Percentiles rank a stretch among this genome's conserved stretches.
Conservation (phyloP, 1,140 invertebrate species). For the Drosophila guanche region DNA sequence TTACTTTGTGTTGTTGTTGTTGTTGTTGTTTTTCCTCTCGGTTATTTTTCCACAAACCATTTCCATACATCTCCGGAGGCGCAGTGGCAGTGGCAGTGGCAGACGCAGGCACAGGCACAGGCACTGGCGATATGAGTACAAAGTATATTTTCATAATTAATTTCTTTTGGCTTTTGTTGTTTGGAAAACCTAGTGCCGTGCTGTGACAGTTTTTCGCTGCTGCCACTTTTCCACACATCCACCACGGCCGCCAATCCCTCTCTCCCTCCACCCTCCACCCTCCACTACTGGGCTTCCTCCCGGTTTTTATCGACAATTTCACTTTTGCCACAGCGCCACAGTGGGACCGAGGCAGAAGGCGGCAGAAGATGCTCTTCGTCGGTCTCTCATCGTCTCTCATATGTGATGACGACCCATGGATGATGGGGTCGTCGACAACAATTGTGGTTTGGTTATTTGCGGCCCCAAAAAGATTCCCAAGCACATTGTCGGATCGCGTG, state of each 20-base stretch:
- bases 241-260: no score
- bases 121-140: conserved; percentile 42
- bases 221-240: conserved; percentile 37
- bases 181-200: conserved; percentile 59
- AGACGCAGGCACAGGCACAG: not conserved
- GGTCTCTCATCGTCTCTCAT: conserved; percentile 17
- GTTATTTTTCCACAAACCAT: conserved; percentile 15
- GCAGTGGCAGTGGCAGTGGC: no score
- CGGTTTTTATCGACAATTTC: conserved; percentile 76
- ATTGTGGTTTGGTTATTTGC: conserved; percentile 53
- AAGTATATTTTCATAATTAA: conserved; percentile 58
- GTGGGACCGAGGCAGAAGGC: conserved; percentile 33
- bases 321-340: conserved; percentile 62
- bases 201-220: conserved; percentile 57
- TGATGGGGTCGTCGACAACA: conserved; percentile 44
- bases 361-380: conserved; percentile 32
- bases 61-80: not conserved
- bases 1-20: conserved; percentile 29
- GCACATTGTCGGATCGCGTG: conserved; percentile 75
- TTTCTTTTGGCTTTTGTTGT: conserved; percentile 47
- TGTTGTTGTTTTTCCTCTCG: not conserved
- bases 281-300: not conserved
- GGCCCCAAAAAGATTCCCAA: conserved; percentile 68
- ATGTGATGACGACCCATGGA: conserved; percentile 23
- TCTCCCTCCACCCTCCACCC: not conserved